Base-by-base conservation (phyloP, 2,888 invertebrate species). In the Nezara viridula region DNA sequence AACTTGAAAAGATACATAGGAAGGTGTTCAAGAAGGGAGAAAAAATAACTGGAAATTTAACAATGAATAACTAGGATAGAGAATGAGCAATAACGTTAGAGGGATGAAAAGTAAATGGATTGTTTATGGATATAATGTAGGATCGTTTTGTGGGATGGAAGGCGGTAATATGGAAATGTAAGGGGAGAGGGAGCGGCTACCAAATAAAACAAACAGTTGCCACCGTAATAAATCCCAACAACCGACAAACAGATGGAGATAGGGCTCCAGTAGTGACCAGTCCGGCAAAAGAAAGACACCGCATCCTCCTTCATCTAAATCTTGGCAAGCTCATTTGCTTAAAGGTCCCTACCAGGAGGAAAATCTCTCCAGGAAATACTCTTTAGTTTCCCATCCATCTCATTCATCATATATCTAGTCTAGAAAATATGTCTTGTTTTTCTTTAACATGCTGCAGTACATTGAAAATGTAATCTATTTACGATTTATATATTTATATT, bases 241-340 rank as follows among this genome's bases (percentile, higher is more conserved):
- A 81, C 81, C 81, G 81, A 81, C 81, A 81, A 81, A 81, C 40
- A 81, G 81, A 81, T 81, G 81, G 81, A 81, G 81, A 81, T 81
- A 81, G 81, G 81, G 81, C 24, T 44, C 44, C 81, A 81, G 81
- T 44, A 40, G 44, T 44, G 40, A 44, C 24, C 81, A 40, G 44
- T n/a, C 44, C n/a, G 81, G 81, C 81, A 81, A 81, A 81, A 81
- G 40, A 81, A 81, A 81, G 81, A 81, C 81, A 81, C 81, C 44
- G 44, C 40, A 40, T 44, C 44, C 81, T 44, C 40, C 77, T 77
- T 77, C 81, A 81, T 81, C 81, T 81, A 81, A 81, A 81, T 81
- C 81, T 81, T 81, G 81, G 40, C 44, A 40, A 44, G 81, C 81
- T 81, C 81, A 81, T 81, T 81, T 81, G 81, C 81, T 81, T 81